A percentile compares a stretch with the other conserved stretches of the same genome.
phyloP scores from a whole-genome alignment of 2,113 vertebrate genomes.

The Gasterosteus nipponicus region DNA sequence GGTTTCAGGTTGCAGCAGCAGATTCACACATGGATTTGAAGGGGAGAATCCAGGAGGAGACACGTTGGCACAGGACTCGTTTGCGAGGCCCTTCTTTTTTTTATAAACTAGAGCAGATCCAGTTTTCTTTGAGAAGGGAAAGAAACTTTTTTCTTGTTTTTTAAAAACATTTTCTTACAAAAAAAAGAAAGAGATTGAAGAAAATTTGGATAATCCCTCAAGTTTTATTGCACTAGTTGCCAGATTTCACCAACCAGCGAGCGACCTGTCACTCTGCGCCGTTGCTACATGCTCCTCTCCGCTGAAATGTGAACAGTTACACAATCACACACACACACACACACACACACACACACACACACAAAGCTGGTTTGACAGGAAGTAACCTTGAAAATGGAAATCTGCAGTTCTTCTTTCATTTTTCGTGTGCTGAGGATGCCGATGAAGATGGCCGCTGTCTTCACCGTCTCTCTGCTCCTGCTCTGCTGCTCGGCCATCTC shows the following conservation, averaged over 20 bases:
- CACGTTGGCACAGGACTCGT: neutral
- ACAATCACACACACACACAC: conserved; percentile 23
- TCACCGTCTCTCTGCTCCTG: conserved; percentile 21
- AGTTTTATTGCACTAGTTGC: neutral
- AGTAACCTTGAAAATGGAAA: conserved; percentile 35
- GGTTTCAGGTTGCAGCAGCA: no score
- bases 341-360: neutral
- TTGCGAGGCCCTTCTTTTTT: neutral
- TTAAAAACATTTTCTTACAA: neutral
- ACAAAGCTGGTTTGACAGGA: conserved; percentile 50
- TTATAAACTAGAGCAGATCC: neutral
- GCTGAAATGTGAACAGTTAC: conserved; percentile 40
- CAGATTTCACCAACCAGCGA: neutral
- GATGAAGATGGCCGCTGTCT: conserved; percentile 40
- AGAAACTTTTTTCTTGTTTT: neutral
- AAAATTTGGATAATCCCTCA: neutral
- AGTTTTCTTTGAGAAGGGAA: neutral
- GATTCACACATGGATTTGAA: no score
- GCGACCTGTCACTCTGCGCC: neutral
- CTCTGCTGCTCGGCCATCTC: neutral
- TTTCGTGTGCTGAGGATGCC: neutral
- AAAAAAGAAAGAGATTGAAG: neutral
- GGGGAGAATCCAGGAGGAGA: no score
- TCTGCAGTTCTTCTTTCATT: neutral
- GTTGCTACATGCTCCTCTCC: conserved; percentile 17